phyloP scores from a whole-genome alignment of 1,140 invertebrate genomes.

The Meteorus sp. region DNA sequence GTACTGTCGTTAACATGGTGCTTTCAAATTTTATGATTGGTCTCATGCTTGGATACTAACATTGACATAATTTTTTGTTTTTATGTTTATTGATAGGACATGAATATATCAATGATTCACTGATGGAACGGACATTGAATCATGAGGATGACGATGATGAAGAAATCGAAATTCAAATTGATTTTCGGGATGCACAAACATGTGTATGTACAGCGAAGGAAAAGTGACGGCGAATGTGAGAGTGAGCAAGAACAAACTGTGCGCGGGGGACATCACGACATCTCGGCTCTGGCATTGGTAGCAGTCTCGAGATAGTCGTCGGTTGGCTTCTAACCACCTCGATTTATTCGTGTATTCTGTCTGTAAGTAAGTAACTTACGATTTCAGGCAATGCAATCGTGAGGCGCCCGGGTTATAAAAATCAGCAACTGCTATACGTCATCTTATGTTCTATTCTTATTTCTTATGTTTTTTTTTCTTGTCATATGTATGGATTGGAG shows the following conservation, averaged over 20 bases:
- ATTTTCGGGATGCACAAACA: neutral
- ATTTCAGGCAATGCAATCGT: no score
- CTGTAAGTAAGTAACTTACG: conserved; percentile 47
- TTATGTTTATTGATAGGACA: no score
- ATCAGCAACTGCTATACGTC: no score
- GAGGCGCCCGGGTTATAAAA: no score
- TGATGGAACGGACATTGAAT: no score
- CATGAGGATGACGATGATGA: neutral
- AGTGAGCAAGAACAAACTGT: conserved; percentile 16
- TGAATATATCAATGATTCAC: no score
- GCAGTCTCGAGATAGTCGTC: conserved; percentile 60
- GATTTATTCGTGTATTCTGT: conserved; percentile 54
- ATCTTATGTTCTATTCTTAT: no score
- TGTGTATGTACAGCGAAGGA: neutral
- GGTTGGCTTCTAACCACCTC: conserved; percentile 54
- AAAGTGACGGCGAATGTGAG: conserved; percentile 8
- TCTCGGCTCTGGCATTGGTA: conserved; percentile 55
- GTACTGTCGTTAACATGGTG: neutral
- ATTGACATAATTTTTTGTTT: no score
- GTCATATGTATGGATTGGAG: no score
- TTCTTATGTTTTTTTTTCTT: no score
- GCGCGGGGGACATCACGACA: conserved; percentile 48
- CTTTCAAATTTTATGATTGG: no score
- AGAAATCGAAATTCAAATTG: neutral
- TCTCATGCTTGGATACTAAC: no score